Percentiles rank a stretch among this genome's conserved stretches.
phyloP scores from a whole-genome alignment of 1,140 invertebrate genomes.

The Microvelia longipes region DNA sequence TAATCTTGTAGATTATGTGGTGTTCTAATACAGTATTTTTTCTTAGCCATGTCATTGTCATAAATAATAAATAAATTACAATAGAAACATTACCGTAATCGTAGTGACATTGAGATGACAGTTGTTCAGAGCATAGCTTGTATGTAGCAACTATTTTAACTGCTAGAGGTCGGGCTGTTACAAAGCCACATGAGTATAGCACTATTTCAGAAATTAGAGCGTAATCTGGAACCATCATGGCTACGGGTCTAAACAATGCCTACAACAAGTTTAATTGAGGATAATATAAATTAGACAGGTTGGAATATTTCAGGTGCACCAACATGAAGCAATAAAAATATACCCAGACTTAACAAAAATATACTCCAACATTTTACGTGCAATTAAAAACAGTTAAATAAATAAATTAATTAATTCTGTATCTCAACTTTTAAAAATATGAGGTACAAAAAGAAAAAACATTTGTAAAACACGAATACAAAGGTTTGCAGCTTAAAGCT shows the following conservation, averaged over 20 bases:
- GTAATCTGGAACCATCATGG: constrained; percentile 97
- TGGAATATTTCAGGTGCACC: background rate
- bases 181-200: constrained; percentile 84
- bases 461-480: too few species aligned
- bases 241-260: constrained; percentile 85
- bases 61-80: too few species aligned
- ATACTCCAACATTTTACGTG: too few species aligned
- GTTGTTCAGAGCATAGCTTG: constrained; percentile 80
- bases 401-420: too few species aligned
- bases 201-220: constrained; percentile 87
- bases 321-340: background rate
- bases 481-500: too few species aligned
- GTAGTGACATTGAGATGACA: constrained; percentile 89
- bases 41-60: too few species aligned
- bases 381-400: too few species aligned
- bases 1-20: too few species aligned
- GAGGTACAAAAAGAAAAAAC: too few species aligned
- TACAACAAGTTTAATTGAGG: constrained; percentile 28
- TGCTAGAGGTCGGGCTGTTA: constrained; percentile 70
- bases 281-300: background rate
- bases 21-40: too few species aligned
- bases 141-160: constrained; percentile 92
- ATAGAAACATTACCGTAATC: constrained; percentile 63
- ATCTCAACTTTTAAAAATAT: too few species aligned
- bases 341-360: background rate